These are phyloP conservation scores for Lepilemur ruficaudatus DNA, from an alignment of 2,797 vertebrate species.

Conservation along the genomic window DNA sequence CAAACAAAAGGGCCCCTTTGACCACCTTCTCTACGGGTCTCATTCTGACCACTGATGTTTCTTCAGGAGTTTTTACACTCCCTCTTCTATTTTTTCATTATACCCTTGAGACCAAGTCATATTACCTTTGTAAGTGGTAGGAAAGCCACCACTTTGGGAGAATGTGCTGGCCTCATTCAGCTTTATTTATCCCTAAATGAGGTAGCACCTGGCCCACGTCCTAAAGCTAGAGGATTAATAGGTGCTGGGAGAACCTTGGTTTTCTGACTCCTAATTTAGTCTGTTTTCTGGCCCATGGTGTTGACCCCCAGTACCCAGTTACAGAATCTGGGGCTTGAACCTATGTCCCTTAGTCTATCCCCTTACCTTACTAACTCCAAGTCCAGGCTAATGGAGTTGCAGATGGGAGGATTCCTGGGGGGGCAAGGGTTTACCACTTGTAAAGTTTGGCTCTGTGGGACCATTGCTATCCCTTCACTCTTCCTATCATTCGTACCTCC, in stretches of 20 bases:
- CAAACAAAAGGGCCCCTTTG: not conserved
- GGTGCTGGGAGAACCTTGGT: not conserved
- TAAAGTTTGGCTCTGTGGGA: constrained; percentile 31
- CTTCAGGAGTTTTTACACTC: not conserved
- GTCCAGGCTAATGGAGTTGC: not conserved
- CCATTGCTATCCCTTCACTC: constrained; percentile 63
- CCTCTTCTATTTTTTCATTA: not conserved
- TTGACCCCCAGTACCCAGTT: not conserved
- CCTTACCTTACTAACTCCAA: not conserved
- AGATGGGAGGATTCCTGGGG: not conserved
- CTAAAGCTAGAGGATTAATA: not conserved
- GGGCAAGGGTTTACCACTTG: not conserved
- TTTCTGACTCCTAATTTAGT: not conserved
- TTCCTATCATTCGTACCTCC: constrained; percentile 58
- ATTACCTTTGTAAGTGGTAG: not conserved
- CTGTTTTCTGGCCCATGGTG: not conserved
- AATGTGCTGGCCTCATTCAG: not conserved
- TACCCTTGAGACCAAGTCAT: not conserved
- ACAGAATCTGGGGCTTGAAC: not conserved
- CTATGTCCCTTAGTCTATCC: not conserved
- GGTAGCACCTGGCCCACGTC: not conserved
- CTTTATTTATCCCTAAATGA: not conserved
- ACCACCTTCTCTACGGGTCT: not conserved
- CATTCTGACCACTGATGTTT: not conserved
- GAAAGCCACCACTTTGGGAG: not conserved